Conservation (phyloP, 2,888 invertebrate species). For the Tetanocera ferruginea region DNA sequence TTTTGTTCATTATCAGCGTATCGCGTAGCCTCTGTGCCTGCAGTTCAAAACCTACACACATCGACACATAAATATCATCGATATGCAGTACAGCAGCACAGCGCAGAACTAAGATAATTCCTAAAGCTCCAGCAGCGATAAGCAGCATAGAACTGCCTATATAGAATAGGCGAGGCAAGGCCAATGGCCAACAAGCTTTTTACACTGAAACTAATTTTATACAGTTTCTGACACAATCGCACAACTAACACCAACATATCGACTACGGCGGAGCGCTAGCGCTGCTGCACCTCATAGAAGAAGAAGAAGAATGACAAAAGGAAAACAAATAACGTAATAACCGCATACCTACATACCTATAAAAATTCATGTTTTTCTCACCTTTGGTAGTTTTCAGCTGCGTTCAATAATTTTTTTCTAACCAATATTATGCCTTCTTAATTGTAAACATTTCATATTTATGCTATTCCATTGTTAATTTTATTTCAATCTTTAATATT, state of each 20-base stretch:
- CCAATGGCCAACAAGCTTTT: not conserved
- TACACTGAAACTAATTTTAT: not conserved
- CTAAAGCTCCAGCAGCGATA: constrained; percentile 15
- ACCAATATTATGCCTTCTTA: not conserved
- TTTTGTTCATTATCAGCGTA: constrained; percentile 13
- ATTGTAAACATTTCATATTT: not conserved
- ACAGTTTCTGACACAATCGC: not conserved
- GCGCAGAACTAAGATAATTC: constrained; percentile 10
- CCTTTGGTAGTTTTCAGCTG: constrained; percentile 13
- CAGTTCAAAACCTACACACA: constrained; percentile 14
- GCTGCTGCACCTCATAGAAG: not conserved
- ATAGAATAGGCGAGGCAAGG: constrained; percentile 1
- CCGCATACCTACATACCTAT: not conserved
- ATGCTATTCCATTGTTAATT: not conserved
- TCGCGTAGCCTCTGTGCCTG: not conserved
- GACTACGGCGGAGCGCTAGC: constrained; percentile 4
- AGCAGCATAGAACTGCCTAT: not conserved
- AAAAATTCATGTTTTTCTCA: constrained; percentile 12
- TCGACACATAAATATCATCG: not conserved
- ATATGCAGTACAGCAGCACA: not conserved
- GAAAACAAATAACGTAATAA: not conserved
- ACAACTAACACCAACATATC: not conserved
- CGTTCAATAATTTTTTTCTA: not conserved
- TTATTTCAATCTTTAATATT: not conserved
- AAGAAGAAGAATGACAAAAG: not conserved